These are phyloP conservation scores for Drosophila histrio DNA, from an alignment of 2,888 invertebrate genomes.

Conservation along the genomic window DNA sequence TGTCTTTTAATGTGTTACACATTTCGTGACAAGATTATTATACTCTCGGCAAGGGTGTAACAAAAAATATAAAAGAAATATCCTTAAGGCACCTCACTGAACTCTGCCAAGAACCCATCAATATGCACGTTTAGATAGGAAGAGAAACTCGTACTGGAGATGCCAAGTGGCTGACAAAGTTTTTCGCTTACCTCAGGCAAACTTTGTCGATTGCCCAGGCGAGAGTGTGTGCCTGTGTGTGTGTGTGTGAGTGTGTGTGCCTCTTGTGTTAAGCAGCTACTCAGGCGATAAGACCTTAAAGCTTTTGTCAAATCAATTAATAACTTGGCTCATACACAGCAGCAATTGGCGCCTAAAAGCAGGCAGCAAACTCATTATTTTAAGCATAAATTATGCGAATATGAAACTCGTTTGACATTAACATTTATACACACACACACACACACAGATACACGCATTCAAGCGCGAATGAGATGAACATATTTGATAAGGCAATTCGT, in stretches of 20 bases:
- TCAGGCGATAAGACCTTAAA: slow-evolving; percentile 44
- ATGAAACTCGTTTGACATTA: slow-evolving; percentile 55
- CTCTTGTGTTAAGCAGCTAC: slow-evolving; percentile 13
- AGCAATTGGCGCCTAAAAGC: slow-evolving; percentile 56
- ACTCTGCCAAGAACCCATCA: slow-evolving; percentile 30
- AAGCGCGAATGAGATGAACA: slow-evolving; percentile 28
- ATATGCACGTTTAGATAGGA: slow-evolving; percentile 6
- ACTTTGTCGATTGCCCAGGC: slow-evolving; percentile 40
- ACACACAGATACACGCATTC: slow-evolving; percentile 4
- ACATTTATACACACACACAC: slow-evolving; percentile 39
- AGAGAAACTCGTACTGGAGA: neutral
- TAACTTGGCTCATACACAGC: slow-evolving; percentile 32
- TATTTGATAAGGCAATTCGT: slow-evolving; percentile 57
- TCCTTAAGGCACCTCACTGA: slow-evolving; percentile 33
- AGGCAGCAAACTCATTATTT: slow-evolving; percentile 46
- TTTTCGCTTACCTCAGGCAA: slow-evolving; percentile 51
- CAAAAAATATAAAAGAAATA: neutral
- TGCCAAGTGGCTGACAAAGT: slow-evolving; percentile 51
- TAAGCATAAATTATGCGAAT: slow-evolving; percentile 44
- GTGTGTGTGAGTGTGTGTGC: neutral
- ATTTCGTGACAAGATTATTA: neutral
- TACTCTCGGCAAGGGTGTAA: slow-evolving; percentile 1
- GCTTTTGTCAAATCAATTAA: slow-evolving; percentile 66
- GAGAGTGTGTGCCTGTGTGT: slow-evolving; percentile 3
- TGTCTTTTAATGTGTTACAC: slow-evolving; percentile 1